Base-by-base conservation (phyloP, 2,888 invertebrate genomes). In the Augochlorella aurata region DNA sequence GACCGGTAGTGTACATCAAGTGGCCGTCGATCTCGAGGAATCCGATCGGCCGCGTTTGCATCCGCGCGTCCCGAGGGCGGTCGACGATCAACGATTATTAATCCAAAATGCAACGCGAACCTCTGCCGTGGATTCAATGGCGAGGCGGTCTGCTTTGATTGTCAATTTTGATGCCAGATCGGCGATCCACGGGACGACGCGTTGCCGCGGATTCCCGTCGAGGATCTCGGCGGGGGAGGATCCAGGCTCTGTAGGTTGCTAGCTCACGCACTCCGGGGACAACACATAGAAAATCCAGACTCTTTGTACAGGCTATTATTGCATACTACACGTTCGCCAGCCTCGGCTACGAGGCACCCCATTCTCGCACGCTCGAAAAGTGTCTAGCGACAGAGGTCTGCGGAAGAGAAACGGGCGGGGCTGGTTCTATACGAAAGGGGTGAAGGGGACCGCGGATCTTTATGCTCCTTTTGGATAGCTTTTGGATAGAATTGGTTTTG, bases 261-360 rank as follows among this genome's bases (percentile, higher is more conserved):
- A n/a, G 71, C 61, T 68, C 61, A 76, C 66, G 66, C 81, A 79
- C 77, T 85, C 77, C 70, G 76, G 83, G 75, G 82, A 79, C 85
- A 81, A 86, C 85, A 86, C 84, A 83, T 86, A 84, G 85, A 88
- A 89, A 87, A 88, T 88, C 82, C 87, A 84, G 82, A 84, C 74
- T 82, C 81, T 90, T 87, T 89, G 87, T 86, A 90, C 85, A 88
- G 83, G 78, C 84, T 88, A 90, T 90, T 90, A 90, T 90, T 90
- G 91, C 90, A 90, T 90, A 87, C 90, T 90, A 91, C 90, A 91
- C 88, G 89, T 88, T 88, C 81, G 86, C 85, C 84, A 74, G 77
- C 75, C 47, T 66, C 76, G 79, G 81, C 73, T n/a, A 65, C 67
- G 70, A 77, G 77, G 74, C 79, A 79, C 74, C 84, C 77, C 75